These are phyloP conservation scores for Trissonchulus sp. DNA, from an alignment of 2,888 invertebrate species.

Conservation along the genomic window DNA sequence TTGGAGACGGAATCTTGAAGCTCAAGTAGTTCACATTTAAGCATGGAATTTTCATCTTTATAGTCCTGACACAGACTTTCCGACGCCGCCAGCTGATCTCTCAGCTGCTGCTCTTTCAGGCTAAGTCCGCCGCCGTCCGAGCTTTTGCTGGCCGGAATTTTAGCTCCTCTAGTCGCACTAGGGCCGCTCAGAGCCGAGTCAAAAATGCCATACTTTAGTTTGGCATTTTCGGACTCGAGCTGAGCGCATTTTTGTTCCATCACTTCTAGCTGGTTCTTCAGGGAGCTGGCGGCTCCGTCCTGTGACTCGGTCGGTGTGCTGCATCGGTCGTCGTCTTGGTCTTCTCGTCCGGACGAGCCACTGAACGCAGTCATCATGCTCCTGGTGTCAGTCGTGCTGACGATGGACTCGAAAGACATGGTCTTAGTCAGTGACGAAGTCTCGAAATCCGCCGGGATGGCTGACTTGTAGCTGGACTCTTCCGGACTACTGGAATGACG, in stretches of 20 bases:
- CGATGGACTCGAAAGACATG: conserved; percentile 26
- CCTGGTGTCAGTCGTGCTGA: conserved; percentile 34
- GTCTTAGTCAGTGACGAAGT: conserved; percentile 18
- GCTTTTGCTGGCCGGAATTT: conserved; percentile 53
- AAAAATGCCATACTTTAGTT: conserved; percentile 30
- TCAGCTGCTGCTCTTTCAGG: conserved; percentile 33
- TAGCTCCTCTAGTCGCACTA: conserved; percentile 64
- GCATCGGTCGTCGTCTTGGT: conserved; percentile 37
- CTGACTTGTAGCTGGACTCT: neutral
- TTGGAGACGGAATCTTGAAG: conserved; percentile 6
- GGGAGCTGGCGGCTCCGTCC: conserved; percentile 13
- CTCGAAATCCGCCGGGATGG: neutral
- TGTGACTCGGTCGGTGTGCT: conserved; percentile 45
- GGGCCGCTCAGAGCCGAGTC: conserved; percentile 46
- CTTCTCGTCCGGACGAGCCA: conserved; percentile 26
- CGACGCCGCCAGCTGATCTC: conserved; percentile 42
- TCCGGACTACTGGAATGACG: conserved; percentile 20
- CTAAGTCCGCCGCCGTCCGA: neutral
- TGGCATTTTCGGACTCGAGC: conserved; percentile 33
- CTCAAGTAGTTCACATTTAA: conserved; percentile 68
- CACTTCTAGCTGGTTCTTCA: conserved; percentile 27
- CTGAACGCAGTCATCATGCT: conserved; percentile 40
- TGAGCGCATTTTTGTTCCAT: conserved; percentile 35
- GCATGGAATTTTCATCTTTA: conserved; percentile 69
- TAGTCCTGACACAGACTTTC: conserved; percentile 42